Evolutionary conservation across 2,888 invertebrate genomes (phyloP).

Genomic region (Lycaena phlaeas): DNA sequence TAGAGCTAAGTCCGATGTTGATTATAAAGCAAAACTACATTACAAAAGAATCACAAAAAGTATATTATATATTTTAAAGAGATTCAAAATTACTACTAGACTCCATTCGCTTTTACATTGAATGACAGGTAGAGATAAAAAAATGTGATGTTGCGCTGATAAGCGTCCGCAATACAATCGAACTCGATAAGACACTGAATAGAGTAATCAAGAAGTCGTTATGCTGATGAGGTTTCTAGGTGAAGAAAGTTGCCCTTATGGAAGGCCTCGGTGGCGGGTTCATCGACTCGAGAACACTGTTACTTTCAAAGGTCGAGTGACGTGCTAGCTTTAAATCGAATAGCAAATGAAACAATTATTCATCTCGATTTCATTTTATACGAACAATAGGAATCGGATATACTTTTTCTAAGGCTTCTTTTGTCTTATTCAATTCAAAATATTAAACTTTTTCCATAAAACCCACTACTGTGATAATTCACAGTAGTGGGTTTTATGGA

Average conservation of each 20-base stretch:
- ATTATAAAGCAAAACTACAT: not conserved
- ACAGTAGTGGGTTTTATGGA: too few species aligned
- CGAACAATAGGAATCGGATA: too few species aligned
- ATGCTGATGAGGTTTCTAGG: slow-evolving; percentile 44
- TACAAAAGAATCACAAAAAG: too few species aligned
- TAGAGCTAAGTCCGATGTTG: not conserved
- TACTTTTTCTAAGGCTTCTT: too few species aligned
- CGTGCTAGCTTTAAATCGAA: slow-evolving; percentile 19
- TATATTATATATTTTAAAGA: not conserved
- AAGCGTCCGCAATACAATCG: not conserved
- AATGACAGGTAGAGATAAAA: not conserved
- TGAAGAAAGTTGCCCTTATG: slow-evolving; percentile 43
- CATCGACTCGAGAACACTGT: slow-evolving; percentile 60
- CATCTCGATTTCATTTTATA: slow-evolving; percentile 3
- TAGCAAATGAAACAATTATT: not conserved
- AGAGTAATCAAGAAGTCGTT: slow-evolving; percentile 11
- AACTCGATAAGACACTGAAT: not conserved
- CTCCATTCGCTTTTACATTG: not conserved
- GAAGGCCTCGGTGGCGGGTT: slow-evolving; percentile 44
- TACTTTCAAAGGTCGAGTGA: slow-evolving; percentile 65
- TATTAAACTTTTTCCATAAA: too few species aligned
- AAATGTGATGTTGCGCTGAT: slow-evolving; percentile 1
- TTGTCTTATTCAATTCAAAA: too few species aligned
- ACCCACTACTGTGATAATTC: too few species aligned
- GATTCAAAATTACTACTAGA: not conserved